Percentiles rank a stretch among this genome's conserved stretches.
These are phyloP conservation scores for Eciton burchellii DNA, from an alignment of 1,140 invertebrate genomes.

Conservation along the genomic window DNA sequence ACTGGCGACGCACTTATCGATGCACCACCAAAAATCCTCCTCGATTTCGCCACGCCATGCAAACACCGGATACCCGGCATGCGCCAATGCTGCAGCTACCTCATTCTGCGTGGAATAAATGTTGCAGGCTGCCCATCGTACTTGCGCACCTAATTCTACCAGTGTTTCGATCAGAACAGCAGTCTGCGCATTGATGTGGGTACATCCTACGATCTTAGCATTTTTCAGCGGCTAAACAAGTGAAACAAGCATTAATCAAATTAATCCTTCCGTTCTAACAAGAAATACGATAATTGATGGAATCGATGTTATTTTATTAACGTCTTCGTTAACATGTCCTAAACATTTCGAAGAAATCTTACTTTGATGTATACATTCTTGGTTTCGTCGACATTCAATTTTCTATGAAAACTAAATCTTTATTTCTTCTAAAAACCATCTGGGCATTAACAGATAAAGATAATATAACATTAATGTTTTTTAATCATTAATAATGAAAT, in stretches of 20 bases:
- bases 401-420: constrained; percentile 25
- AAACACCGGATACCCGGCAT: constrained; percentile 95
- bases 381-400: too few species aligned
- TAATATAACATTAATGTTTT: too few species aligned
- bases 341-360: too few species aligned
- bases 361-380: too few species aligned
- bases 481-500: too few species aligned
- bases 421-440: background rate
- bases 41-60: constrained; percentile 98
- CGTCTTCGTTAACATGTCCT: too few species aligned
- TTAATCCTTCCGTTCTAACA: too few species aligned
- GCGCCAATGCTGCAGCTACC: constrained; percentile 97
- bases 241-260: constrained; percentile 27
- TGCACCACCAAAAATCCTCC: constrained; percentile 99
- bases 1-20: constrained; percentile 96
- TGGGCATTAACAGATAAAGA: background rate
- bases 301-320: too few species aligned
- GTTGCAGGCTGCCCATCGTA: constrained; percentile 98
- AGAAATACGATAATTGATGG: too few species aligned
- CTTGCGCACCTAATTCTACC: constrained; percentile 94
- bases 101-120: constrained; percentile 99
- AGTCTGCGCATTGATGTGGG: constrained; percentile 99
- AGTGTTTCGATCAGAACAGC: constrained; percentile 98
- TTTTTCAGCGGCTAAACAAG: constrained; percentile 94
- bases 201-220: constrained; percentile 98